A percentile compares a stretch with the other conserved stretches of the same genome.
phyloP scores from a whole-genome alignment of 2,797 vertebrate genomes.

The Gymnoscopelus microlampas region DNA sequence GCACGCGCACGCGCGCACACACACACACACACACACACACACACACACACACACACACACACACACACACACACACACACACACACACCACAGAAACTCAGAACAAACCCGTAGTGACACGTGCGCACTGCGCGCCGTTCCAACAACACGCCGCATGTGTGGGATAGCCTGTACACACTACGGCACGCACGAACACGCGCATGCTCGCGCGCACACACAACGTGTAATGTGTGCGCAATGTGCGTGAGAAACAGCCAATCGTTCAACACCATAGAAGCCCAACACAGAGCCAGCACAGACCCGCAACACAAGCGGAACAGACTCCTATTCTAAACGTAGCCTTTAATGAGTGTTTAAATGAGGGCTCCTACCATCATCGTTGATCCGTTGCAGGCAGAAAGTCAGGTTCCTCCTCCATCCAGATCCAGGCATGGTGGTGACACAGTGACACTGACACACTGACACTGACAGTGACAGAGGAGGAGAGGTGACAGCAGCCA shows the following conservation, averaged over 20 bases:
- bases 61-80: neutral
- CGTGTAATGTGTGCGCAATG: no score
- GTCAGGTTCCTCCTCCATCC: constrained; percentile 92
- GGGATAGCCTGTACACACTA: neutral
- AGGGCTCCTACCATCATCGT: constrained; percentile 89
- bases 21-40: neutral
- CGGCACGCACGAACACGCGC: constrained; percentile 43
- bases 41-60: constrained; percentile 24
- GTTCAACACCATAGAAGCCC: no score
- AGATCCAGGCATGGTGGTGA: constrained; percentile 87
- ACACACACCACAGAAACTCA: constrained; percentile 37
- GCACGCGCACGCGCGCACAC: constrained; percentile 11
- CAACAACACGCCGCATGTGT: constrained; percentile 18
- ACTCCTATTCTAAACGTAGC: no score
- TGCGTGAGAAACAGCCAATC: no score
- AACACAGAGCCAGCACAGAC: no score
- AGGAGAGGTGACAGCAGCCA: constrained; percentile 12
- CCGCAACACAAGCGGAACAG: no score
- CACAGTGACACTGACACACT: constrained; percentile 31
- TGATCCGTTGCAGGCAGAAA: constrained; percentile 92
- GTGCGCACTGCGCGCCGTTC: constrained; percentile 60
- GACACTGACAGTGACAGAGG: constrained; percentile 33
- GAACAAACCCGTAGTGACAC: constrained; percentile 70
- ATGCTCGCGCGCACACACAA: neutral
- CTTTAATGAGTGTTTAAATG: neutral